Base-by-base conservation (phyloP, 1,140 invertebrate species). In the Apis cerana region DNA sequence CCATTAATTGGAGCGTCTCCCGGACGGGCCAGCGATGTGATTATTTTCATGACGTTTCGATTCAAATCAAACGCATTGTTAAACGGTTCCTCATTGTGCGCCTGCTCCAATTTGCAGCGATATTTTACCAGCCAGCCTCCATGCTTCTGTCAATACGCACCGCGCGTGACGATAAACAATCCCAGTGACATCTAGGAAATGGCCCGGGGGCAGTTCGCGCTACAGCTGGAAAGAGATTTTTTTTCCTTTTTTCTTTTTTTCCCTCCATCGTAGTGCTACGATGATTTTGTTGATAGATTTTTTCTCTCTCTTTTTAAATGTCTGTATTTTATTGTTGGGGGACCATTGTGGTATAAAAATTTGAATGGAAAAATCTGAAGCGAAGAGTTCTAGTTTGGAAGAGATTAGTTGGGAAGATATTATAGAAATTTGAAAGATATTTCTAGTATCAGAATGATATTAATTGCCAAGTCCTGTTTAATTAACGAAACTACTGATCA, bases 1-100 rank as follows among this genome's bases (percentile, higher is more conserved):
- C 87, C 87, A 90, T 90, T 90, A 90, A 90, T 90, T 89, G 88
- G 86, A 90, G 87, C 85, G 83, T 77, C 78, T 85, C 88, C 13
- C 27, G 52, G 7, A 13, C 58, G 15, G 50, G 62, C n/a, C 65
- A 17, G 4, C 86, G 89, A 91, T 91, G 89, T 91, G 90, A 91
- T 91, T 91, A 91, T 91, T 91, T 91, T 91, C 91, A 90, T 91
- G 91, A 91, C 90, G 90, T 91, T 90, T 90, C 89, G 84, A 91
- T 91, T 91, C 88, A 89, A 91, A 91, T 91, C 91, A 89, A 90
- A 91, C 86, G 90, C 91, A 91, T 91, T 91, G 91, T 91, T 81
- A 86, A 91, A 85, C 90, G 84, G 81, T 79, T 43, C 80, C 86
- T 90, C 91, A 91, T 91, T 91, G 90, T 91, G 68, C 85, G 85